Base-by-base conservation (phyloP, 1,140 invertebrate species). In the Aphaenogaster ashmeadi region DNA sequence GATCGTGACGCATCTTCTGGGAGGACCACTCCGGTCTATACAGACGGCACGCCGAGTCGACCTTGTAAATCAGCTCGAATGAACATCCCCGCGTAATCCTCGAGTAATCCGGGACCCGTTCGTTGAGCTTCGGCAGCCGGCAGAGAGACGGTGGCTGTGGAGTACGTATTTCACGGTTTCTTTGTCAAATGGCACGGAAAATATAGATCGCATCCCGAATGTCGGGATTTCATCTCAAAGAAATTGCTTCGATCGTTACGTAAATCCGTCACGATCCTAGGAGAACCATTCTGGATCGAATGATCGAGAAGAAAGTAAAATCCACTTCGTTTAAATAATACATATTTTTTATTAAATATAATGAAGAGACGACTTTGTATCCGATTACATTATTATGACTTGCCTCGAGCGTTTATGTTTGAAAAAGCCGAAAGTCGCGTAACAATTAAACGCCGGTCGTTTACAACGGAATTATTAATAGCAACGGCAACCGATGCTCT, bases 21-120 rank as follows among this genome's bases (percentile, higher is more conserved):
- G 9, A 18, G 67, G 87, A 86, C 80, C 88, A 92, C 89, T 88
- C 74, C 86, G 69, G 41, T 50, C 52, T 71, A 47, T 18, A 72
- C 88, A 81, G 80, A 92, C 72, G 72, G 77, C 79, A 86, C 77
- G 54, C 85, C 91, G 89, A 92, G 87, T 89, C 91, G 87, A 90
- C 93, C 94, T 95, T 94, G 93, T 94, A 94, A 93, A 94, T 95
- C 93, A 94, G 91, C 91, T 92, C 91, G 93, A 91, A 94, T 92
- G 93, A 94, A 91, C 94, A 94, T 94, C 92, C 92, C 92, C 91
- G 90, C 89, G 92, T 95, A 94, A 95, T 95, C 94, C 94, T 78
- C 89, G 83, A 90, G 89, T 95, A 95, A 95, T 95, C 94, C 93
- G 66, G 60, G 71, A 88, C 87, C 90, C 92, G 79, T 89, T 89